A percentile compares a stretch with the other conserved stretches of the same genome.
Evolutionary conservation across 1,140 invertebrate genomes (phyloP).

Genomic region (Drosophila equinoxialis): DNA sequence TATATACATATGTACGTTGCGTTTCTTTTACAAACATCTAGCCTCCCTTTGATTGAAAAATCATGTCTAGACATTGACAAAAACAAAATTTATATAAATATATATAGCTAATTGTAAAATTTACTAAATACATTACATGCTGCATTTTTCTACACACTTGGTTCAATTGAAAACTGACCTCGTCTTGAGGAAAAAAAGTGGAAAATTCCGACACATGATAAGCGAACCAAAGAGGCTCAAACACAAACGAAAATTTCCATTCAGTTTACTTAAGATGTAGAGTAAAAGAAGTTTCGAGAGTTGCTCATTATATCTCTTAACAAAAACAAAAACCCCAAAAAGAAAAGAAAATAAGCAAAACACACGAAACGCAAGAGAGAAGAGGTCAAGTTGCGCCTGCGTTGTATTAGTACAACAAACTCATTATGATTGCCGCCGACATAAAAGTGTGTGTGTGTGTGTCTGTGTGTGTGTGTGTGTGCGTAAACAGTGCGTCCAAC

Average conservation of each 20-base stretch:
- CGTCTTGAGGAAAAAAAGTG: conserved; percentile 36
- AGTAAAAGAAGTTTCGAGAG: conserved; percentile 24
- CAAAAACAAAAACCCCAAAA: too few relatives aligned
- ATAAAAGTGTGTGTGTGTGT: too few relatives aligned
- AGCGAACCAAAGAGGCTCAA: conserved; percentile 28
- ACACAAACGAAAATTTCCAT: conserved; percentile 42
- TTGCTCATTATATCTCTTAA: neutral
- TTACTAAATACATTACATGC: too few relatives aligned
- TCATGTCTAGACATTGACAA: too few relatives aligned
- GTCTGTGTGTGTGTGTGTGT: neutral
- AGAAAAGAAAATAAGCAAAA: neutral
- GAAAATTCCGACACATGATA: conserved; percentile 66
- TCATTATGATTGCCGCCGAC: conserved; percentile 29
- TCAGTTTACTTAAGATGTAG: conserved; percentile 21
- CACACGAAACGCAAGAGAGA: neutral
- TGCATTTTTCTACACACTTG: too few relatives aligned
- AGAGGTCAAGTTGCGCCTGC: neutral
- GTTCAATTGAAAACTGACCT: conserved; percentile 24
- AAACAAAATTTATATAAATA: too few relatives aligned
- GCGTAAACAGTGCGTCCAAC: neutral
- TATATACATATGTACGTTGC: too few relatives aligned
- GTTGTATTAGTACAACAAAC: conserved; percentile 38
- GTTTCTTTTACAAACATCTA: too few relatives aligned
- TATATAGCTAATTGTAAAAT: too few relatives aligned
- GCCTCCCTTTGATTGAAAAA: too few relatives aligned